Percentiles rank a stretch among this genome's conserved stretches.
These are phyloP conservation scores for Neodiprion lecontei DNA, from an alignment of 1,140 invertebrate species.

Conservation along the genomic window DNA sequence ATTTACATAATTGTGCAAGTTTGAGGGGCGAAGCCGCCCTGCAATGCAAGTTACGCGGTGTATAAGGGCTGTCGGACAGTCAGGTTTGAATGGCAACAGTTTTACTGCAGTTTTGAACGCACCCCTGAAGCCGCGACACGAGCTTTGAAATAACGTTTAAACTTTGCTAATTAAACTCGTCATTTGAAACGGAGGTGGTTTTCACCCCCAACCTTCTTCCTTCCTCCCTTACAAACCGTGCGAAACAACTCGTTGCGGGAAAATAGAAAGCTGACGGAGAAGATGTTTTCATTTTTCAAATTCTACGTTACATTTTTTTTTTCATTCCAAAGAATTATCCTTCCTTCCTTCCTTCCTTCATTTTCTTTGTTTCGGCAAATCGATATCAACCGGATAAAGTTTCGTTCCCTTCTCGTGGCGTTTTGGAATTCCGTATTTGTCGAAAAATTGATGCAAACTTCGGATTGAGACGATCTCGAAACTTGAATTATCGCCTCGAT, in stretches of 20 bases:
- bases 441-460: too few relatives aligned
- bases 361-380: too few relatives aligned
- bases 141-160: slow-evolving; percentile 7
- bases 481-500: too few relatives aligned
- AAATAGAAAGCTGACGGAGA: background rate
- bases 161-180: slow-evolving; percentile 15
- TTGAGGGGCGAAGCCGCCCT: background rate
- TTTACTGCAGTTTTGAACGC: background rate
- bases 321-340: background rate
- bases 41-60: background rate
- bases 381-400: too few relatives aligned
- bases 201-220: background rate
- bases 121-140: background rate
- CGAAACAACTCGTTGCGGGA: background rate
- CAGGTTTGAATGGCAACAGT: slow-evolving; percentile 1
- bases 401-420: too few relatives aligned
- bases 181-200: background rate
- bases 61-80: background rate
- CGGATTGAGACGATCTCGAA: too few relatives aligned
- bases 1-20: slow-evolving; percentile 3
- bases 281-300: background rate
- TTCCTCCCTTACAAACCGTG: background rate
- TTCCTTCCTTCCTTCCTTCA: too few relatives aligned
- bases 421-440: too few relatives aligned
- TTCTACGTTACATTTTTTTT: background rate